Evolutionary conservation across 2,113 vertebrate species (phyloP).

Genomic region (Neopipo cinnamomea): DNA sequence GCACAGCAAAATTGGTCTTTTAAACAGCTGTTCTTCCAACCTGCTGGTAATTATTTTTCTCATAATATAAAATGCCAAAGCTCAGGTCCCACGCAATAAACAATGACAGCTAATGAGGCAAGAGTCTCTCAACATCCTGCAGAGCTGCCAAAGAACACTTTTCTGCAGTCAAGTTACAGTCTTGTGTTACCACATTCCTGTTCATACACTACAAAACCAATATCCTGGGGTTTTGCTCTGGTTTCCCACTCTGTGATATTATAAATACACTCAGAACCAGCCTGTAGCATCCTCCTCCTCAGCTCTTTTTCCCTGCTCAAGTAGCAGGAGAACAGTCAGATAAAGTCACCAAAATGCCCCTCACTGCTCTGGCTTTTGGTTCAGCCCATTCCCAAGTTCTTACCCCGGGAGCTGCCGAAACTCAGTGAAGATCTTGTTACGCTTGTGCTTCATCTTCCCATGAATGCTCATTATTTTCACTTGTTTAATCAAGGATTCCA

Average conservation of each 20-base stretch:
- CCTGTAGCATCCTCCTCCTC: neutral
- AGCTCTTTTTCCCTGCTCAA: neutral
- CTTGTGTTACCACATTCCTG: neutral
- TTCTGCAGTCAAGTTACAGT: neutral
- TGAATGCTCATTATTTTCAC: constrained; percentile 86
- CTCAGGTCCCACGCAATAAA: neutral
- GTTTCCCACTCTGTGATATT: neutral
- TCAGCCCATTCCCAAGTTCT: neutral
- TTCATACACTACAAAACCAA: neutral
- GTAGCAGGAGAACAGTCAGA: neutral
- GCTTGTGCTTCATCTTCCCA: constrained; percentile 94
- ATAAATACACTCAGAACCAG: neutral
- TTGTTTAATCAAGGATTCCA: constrained; percentile 84
- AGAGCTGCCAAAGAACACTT: neutral
- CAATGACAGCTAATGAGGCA: neutral
- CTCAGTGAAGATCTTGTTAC: constrained; percentile 89
- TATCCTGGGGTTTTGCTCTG: neutral
- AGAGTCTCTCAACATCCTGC: neutral
- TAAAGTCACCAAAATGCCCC: neutral
- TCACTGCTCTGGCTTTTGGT: neutral
- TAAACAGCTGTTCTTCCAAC: neutral
- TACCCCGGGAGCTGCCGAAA: constrained; percentile 87
- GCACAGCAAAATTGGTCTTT: neutral
- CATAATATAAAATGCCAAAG: neutral
- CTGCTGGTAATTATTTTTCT: neutral